Conservation (phyloP, 53 echinoderm and acorn worm genomes). For the Luidia sarsii region DNA sequence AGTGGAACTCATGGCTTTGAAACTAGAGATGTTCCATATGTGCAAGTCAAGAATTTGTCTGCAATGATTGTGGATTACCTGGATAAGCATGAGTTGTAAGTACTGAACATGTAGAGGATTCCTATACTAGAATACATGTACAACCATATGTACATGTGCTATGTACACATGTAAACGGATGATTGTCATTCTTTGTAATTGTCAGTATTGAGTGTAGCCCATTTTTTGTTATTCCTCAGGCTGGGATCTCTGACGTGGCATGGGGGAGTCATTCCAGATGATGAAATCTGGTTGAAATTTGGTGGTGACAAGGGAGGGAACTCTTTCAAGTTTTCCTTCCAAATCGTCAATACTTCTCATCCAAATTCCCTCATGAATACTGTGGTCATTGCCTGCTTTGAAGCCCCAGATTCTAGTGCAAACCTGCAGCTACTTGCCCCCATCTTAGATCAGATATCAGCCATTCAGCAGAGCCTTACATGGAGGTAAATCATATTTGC, state of each 20-base stretch:
- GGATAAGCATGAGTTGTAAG: conserved; percentile 27
- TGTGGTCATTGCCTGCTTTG: neutral
- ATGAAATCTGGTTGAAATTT: conserved; percentile 3
- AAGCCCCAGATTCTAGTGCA: neutral
- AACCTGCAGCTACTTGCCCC: neutral
- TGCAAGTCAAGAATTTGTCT: conserved; percentile 3
- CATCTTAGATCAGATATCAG: conserved; percentile 6
- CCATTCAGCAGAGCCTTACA: neutral
- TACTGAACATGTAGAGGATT: neutral
- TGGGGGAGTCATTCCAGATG: neutral
- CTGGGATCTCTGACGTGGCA: neutral
- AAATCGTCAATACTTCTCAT: neutral
- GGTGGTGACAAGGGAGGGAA: conserved; percentile 21
- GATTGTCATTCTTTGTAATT: neutral
- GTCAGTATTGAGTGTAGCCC: neutral
- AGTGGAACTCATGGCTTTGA: neutral
- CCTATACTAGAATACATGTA: no score
- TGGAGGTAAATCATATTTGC: conserved; percentile 34
- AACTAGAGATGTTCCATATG: conserved; percentile 12
- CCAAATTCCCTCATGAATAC: conserved; percentile 20
- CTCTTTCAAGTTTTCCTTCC: conserved; percentile 10
- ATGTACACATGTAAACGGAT: neutral
- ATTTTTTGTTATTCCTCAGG: neutral
- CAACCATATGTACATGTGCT: neutral
- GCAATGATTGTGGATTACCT: conserved; percentile 17